Conservation (phyloP, 2,113 vertebrate genomes). For the Grus americana region DNA sequence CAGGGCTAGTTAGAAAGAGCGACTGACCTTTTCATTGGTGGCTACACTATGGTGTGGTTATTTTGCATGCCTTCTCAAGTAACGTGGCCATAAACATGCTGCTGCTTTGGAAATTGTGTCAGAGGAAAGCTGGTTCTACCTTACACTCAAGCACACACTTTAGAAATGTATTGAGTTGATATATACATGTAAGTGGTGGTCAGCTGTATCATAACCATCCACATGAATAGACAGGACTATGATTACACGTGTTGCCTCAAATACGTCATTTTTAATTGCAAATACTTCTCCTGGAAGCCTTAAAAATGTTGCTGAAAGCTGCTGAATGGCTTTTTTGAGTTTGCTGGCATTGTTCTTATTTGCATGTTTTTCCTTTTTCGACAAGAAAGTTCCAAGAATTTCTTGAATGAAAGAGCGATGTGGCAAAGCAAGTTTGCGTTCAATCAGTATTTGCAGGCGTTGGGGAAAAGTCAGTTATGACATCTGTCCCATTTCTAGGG, state of each 20-base stretch:
- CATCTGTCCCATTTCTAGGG: not conserved
- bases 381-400: not conserved
- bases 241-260: not conserved
- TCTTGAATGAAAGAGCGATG: not conserved
- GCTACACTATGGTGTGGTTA: not conserved
- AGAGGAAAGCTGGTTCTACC: not conserved
- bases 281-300: not conserved
- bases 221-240: not conserved
- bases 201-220: not conserved
- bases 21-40: not conserved
- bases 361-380: not conserved
- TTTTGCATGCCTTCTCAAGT: not conserved
- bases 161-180: not conserved
- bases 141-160: not conserved
- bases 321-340: not conserved
- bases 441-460: not conserved
- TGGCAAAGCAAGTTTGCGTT: not conserved
- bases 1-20: not conserved
- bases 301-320: not conserved
- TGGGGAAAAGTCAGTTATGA: not conserved
- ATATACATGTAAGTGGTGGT: not conserved
- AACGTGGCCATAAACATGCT: fast-evolving
- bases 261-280: not conserved
- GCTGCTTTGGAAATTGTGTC: not conserved
- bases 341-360: not conserved